These are phyloP conservation scores for Muscidifurax raptorellus DNA, from an alignment of 1,140 invertebrate genomes.

Conservation along the genomic window DNA sequence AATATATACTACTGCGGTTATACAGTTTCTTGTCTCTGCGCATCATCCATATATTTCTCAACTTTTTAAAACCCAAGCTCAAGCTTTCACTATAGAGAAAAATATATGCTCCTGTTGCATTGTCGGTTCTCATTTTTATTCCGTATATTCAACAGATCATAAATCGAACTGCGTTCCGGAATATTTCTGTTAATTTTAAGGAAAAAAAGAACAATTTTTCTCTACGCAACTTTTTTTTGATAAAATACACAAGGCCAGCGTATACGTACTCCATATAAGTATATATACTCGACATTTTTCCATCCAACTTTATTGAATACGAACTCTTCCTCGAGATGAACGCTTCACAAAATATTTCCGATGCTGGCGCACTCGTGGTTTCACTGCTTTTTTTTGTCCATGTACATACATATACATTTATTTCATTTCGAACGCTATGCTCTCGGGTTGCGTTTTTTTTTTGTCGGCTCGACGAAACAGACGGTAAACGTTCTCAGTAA, in stretches of 20 bases:
- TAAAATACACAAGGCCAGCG: background rate
- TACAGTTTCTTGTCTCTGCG: background rate
- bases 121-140: too few relatives aligned
- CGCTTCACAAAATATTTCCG: conserved; percentile 1
- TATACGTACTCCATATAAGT: too few relatives aligned
- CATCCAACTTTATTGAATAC: background rate
- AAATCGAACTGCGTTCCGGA: too few relatives aligned
- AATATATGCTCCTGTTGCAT: too few relatives aligned
- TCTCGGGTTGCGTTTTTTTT: background rate
- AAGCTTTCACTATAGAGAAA: too few relatives aligned
- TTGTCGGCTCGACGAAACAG: conserved; percentile 19
- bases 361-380: too few relatives aligned
- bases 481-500: background rate
- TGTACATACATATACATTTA: conserved; percentile 24
- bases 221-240: background rate
- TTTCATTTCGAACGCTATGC: background rate
- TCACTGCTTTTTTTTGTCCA: background rate
- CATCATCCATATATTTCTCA: background rate
- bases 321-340: background rate
- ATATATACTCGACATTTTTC: too few relatives aligned
- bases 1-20: background rate
- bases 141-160: too few relatives aligned
- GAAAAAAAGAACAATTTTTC: background rate
- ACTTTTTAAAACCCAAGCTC: background rate
- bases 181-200: too few relatives aligned